Base-by-base conservation (phyloP, 2,888 invertebrate genomes). In the Pedicia rivosa region DNA sequence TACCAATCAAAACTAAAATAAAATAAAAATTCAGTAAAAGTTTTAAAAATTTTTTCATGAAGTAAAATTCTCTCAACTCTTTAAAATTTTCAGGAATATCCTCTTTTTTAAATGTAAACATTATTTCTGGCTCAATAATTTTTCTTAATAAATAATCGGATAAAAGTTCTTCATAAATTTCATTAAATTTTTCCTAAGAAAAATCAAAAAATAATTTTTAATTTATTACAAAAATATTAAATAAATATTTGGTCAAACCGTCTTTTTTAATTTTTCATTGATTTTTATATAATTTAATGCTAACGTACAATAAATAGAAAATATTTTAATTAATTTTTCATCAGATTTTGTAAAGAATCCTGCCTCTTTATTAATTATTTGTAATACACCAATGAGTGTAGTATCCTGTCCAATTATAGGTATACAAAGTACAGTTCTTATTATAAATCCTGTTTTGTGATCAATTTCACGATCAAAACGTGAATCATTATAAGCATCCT, bases 341-440 rank as follows among this genome's bases (percentile, higher is more conserved):
- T 32, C 32, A 6, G 3, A 14, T 22, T 14, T 20, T 13, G 19
- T 13, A 20, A 32, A 32, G 4, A 14, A 9, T 2, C 32, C 20
- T 20, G 5, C 20, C 5, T 20, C 8, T 13, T 32, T 22, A 10
- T 74, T 74, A 2, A 66, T 63, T 5, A 73, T 53, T 50, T 71
- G 68, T 1, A 73, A 66, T 1, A 71, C 65, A 65, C 70, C 70
- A n/a, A n/a, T n/a, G n/a, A n/a, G n/a, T n/a, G n/a, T n/a, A n/a
- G n/a, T n/a, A n/a, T 56, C 53, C 35, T 66, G 65, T 33, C 67
- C 67, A 39, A 55, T 43, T 30, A 73, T 66, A 0, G 72, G 72
- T 37, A 66, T 61, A 12, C 66, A 68, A 4, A 74, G 48, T 22
- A 69, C 63, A 2, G 69, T 64, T 36, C 71, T 56, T 2, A 68